These are phyloP conservation scores for Tenthredo notha DNA, from an alignment of 2,888 invertebrate species.

Conservation along the genomic window DNA sequence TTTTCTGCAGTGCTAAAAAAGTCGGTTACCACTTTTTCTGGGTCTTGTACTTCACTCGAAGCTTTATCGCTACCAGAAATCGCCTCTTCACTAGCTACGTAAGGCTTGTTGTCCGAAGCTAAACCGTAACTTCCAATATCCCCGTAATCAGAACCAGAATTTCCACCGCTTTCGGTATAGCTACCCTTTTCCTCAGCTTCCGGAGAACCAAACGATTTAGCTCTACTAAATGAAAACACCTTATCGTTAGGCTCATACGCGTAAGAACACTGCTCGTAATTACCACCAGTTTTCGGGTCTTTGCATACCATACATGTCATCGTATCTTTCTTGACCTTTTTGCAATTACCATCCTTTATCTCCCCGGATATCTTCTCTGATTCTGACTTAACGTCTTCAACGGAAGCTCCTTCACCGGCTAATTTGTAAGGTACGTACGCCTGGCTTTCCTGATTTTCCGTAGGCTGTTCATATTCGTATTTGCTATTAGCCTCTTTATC, in stretches of 20 bases:
- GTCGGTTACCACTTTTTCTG: constrained; percentile 55
- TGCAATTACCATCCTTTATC: constrained; percentile 82
- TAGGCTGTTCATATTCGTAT: constrained; percentile 30
- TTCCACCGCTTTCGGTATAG: not conserved
- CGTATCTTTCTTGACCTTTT: constrained; percentile 83
- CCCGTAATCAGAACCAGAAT: not conserved
- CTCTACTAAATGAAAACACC: constrained; percentile 75
- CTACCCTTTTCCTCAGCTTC: constrained; percentile 52
- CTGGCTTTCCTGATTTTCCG: constrained; percentile 53
- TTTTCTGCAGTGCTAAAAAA: constrained; percentile 68
- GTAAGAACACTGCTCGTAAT: constrained; percentile 90
- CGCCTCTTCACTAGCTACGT: constrained; percentile 38
- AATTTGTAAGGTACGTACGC: constrained; percentile 55
- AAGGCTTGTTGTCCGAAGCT: constrained; percentile 37
- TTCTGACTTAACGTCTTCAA: constrained; percentile 80
- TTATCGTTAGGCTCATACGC: constrained; percentile 87
- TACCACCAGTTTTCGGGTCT: constrained; percentile 87
- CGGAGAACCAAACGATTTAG: constrained; percentile 69
- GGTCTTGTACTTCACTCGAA: constrained; percentile 27
- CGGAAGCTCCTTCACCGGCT: constrained; percentile 53
- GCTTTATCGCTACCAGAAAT: constrained; percentile 35
- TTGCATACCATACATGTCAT: constrained; percentile 88
- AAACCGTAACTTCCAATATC: constrained; percentile 22
- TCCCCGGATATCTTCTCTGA: constrained; percentile 84
- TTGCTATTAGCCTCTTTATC: constrained; percentile 11